A percentile compares a stretch with the other conserved stretches of the same genome.
phyloP scores from a whole-genome alignment of 2,113 vertebrate species.

The Ginglymostoma cirratum region DNA sequence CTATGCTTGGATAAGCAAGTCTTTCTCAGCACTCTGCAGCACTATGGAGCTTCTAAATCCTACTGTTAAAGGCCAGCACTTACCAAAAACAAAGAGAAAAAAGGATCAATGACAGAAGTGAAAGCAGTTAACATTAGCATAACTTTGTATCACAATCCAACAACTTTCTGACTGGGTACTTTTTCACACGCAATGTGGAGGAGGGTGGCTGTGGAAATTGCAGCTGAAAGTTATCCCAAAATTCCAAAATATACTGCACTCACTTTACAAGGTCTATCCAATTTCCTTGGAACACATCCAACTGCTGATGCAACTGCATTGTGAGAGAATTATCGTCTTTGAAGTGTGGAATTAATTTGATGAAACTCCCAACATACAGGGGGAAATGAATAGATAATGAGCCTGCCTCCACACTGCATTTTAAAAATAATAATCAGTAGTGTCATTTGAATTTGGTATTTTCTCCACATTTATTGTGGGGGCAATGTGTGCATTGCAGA shows the following conservation, averaged over 20 bases:
- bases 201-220: background rate
- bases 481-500: background rate
- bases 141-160: background rate
- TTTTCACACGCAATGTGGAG: background rate
- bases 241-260: background rate
- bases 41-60: background rate
- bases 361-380: background rate
- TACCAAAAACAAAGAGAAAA: background rate
- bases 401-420: background rate
- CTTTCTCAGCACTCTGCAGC: background rate
- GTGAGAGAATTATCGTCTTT: conserved; percentile 17
- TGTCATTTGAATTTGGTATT: background rate
- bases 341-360: conserved; percentile 34
- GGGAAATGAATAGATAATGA: conserved; percentile 17
- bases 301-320: conserved; percentile 6
- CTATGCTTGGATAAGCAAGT: conserved; percentile 29
- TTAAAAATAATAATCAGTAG: conserved; percentile 20
- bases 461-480: background rate
- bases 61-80: background rate
- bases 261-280: background rate
- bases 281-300: background rate
- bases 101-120: background rate
- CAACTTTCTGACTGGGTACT: conserved; percentile 4
- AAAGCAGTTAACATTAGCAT: background rate
- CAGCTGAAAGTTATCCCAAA: background rate